Base-by-base conservation (phyloP, 2,888 invertebrate species). In the Aromia moschata region DNA sequence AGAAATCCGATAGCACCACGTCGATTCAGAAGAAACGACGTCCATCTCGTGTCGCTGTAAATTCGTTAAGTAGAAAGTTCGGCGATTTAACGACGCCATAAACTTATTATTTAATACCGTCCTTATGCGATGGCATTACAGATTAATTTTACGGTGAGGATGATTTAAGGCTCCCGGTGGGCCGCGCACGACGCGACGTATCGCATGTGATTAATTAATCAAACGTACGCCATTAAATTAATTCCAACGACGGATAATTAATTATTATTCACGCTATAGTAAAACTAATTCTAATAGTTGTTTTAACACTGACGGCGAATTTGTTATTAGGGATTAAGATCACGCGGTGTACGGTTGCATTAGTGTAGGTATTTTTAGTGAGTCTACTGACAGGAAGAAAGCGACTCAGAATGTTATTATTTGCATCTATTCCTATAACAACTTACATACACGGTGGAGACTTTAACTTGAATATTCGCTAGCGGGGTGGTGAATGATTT, bases 251-350 rank as follows among this genome's bases (percentile, higher is more conserved):
- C 14, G 25, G 25, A 44, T 44, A 44, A 15, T 25, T 12, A 30
- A 44, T 44, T 44, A 44, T 30, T 44, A 30, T 30, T 44, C 44
- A 44, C n/a, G n/a, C n/a, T n/a, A n/a, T 44, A 33, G 33, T 7
- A 33, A 33, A 33, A 33, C n/a, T 33, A 33, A 33, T 33, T 33
- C 11, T 33, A 33, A 33, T 7, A 10, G 33, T 33, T n/a, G 11
- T 10, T 10, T 3, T 3, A 33, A 7, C 2, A 11, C 2, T 10
- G 10, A 33, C n/a, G 33, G 33, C 5, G n/a, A 33, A 25, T 25
- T 25, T 25, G 7, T 25, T n/a, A n/a, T n/a, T n/a, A n/a, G n/a
- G n/a, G n/a, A n/a, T n/a, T n/a, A n/a, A n/a, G n/a, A n/a, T n/a
- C n/a, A n/a, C n/a, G n/a, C n/a, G n/a, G n/a, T n/a, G n/a, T n/a